A percentile compares a stretch with the other conserved stretches of the same genome.
These are phyloP conservation scores for Urocynchramus pylzowi DNA, from an alignment of 2,113 vertebrate genomes.

Conservation along the genomic window DNA sequence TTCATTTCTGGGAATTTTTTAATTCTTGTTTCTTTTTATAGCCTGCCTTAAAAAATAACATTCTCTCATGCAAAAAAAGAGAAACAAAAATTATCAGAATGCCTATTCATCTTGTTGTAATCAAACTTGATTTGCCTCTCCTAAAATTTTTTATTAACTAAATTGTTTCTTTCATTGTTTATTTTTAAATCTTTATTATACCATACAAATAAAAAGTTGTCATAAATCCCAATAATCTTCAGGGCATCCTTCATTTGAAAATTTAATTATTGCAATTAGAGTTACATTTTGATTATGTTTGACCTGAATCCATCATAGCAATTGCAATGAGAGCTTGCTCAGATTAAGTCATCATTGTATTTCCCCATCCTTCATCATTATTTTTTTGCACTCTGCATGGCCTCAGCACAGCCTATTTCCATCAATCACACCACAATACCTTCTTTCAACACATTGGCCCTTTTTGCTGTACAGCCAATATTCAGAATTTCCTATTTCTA, in stretches of 20 bases:
- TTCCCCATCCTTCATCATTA: neutral
- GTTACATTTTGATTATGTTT: slow-evolving; percentile 26
- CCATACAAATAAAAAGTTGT: neutral
- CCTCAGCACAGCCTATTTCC: neutral
- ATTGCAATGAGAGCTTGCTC: slow-evolving; percentile 16
- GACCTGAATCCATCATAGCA: neutral
- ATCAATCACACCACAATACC: neutral
- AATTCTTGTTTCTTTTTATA: slow-evolving; percentile 37
- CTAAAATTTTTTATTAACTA: neutral
- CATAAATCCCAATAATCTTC: slow-evolving; percentile 17
- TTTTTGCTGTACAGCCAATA: neutral
- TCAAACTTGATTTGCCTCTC: neutral
- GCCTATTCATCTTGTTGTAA: neutral
- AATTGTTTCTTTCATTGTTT: neutral
- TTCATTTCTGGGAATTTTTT: slow-evolving; percentile 59
- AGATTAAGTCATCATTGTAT: slow-evolving; percentile 13
- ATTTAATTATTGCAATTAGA: neutral
- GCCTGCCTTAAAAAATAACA: neutral
- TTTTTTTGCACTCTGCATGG: neutral
- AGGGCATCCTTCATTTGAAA: neutral
- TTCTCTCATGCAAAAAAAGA: neutral
- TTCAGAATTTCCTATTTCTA: neutral
- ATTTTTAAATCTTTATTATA: neutral
- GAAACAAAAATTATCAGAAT: neutral
- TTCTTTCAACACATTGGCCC: neutral